Base-by-base conservation (phyloP, 2,888 invertebrate genomes). In the Ennomos fuscantarius region DNA sequence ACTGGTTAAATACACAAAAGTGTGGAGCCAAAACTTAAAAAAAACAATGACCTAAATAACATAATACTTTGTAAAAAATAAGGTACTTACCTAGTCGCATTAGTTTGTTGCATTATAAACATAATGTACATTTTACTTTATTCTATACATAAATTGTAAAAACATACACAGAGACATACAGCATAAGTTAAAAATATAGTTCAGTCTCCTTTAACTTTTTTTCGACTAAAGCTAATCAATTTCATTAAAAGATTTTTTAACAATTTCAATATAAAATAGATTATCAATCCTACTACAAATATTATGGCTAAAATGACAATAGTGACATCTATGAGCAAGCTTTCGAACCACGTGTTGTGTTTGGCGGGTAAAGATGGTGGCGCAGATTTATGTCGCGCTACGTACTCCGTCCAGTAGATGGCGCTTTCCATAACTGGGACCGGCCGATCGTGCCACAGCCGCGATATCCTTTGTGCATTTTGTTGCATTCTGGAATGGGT, bases 331-430 rank as follows among this genome's bases (percentile, higher is more conserved):
- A 86, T 63, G 49, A 79, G 78, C 12, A 70, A 35, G 6, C 61
- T 66, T 45, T 82, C 74, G 63, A 82, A 86, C 81, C 81, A 83
- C 40, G 80, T 65, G 45, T 55, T 73, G 10, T 71, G 63, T 60
- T 78, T 76, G 0, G 77, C 65, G 0, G 84, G 84, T 15, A 84
- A 54, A 2, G 81, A 64, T 0, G 80, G 81, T 1, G 87, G 86
- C 36, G 81, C 75, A 0, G 65, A 53, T 32, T 88, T 84, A 65
- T 94, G 88, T 41, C 92, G 86, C 5, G 93, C 93, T 47, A 94
- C 93, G 72, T 94, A 94, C 80, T 95, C 94, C 0, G 94, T 92
- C 94, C 94, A 94, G 74, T 93, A 94, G 72, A 94, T 88, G 70
- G 94, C 94, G 66, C 93, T 93, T 36, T 94, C 94, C 78, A 94